Base-by-base conservation (phyloP, 2,888 invertebrate species). In the Caenorhabditis afra region DNA sequence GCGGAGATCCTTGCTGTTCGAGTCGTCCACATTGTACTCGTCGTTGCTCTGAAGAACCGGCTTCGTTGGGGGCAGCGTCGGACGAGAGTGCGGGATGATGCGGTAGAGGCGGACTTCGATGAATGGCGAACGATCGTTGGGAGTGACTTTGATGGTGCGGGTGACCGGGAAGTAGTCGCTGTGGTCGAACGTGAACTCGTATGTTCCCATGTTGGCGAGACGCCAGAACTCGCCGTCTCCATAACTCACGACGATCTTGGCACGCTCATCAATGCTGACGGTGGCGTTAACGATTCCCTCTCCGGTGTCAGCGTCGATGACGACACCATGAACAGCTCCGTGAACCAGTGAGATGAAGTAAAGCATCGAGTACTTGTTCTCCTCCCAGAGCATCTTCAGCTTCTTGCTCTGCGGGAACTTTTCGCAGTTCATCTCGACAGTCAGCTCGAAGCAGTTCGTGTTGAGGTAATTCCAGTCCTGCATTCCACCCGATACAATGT, bases 381-480 rank as follows among this genome's bases (percentile, higher is more conserved):
- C 95, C 53, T 93, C 90, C 98, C 98, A 99, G 91, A 94, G 95
- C 1, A 92, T 90, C 0, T 94, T 93, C 66, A 99, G 91, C 73
- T 95, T 93, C 0, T 91, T 90, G 1, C 93, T 93, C 10, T 91
- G 91, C 0, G 98, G 98, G 91, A 94, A 98, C 92, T 99, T 99
- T 88, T 93, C 93, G 91, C 99, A 99, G 22, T 96, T 95, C 78
- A 98, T 92, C 91, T 99, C 98, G 8, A 99, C 91, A 0, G 98
- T 99, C 1, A 99, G 91, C 91, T 98, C 98, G 93, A 97, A 94
- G 89, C 95, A 96, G 86, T 94, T 95, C 0, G 96, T 94, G 87
- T 94, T 93, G 0, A 96, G 90, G 91, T 99, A 99, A 91, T 96
- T 98, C 94, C 96, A 99, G 91, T 99, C 99, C 91, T 98, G 98